Evolutionary conservation across 2,113 vertebrate species (phyloP).

Genomic region (Tinamus guttatus): DNA sequence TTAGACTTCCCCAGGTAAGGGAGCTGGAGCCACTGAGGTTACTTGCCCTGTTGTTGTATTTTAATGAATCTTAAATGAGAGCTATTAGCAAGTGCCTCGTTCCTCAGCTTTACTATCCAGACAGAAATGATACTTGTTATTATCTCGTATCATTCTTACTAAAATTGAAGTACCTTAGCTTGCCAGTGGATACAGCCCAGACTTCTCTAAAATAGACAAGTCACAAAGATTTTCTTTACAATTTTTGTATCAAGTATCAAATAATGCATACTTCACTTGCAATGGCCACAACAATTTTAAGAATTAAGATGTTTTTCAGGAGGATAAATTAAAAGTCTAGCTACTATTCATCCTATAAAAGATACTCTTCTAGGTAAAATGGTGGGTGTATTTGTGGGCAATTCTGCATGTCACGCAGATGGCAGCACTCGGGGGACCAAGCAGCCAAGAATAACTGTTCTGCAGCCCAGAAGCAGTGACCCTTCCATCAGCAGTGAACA

Average conservation of each 20-base stretch:
- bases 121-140: too few relatives aligned
- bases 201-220: too few relatives aligned
- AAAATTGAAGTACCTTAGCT: too few relatives aligned
- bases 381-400: neutral
- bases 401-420: neutral
- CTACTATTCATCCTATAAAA: neutral
- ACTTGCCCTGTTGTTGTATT: too few relatives aligned
- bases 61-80: too few relatives aligned
- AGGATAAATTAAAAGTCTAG: neutral
- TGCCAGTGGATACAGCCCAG: too few relatives aligned
- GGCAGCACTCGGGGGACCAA: neutral
- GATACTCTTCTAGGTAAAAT: neutral
- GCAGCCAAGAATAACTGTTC: neutral
- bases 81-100: too few relatives aligned
- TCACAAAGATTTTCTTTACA: neutral
- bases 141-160: too few relatives aligned
- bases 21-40: too few relatives aligned
- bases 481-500: neutral
- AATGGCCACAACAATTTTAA: neutral
- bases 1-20: too few relatives aligned
- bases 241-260: neutral
- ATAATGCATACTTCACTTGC: neutral
- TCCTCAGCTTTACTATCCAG: too few relatives aligned
- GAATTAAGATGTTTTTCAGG: neutral
- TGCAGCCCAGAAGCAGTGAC: neutral